A percentile compares a stretch with the other conserved stretches of the same genome.
Conservation (phyloP, 2,888 invertebrate genomes). For the Pheosia tremula region DNA sequence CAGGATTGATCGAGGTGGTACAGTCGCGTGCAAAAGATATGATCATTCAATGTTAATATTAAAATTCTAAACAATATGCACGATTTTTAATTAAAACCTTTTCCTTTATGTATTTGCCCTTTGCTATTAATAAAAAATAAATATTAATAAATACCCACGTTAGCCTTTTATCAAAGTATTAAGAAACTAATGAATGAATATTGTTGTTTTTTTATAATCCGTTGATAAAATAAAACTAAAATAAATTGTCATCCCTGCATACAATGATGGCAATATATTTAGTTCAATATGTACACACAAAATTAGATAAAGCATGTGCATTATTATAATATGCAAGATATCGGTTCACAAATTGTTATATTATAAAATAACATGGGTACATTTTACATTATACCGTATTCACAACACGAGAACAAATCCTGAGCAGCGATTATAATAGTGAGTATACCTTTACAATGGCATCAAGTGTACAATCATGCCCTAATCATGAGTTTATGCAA, state of each 20-base stretch:
- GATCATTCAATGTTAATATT: background rate
- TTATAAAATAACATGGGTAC: background rate
- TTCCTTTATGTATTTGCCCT: too few species aligned
- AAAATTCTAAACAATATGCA: background rate
- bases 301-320: too few species aligned
- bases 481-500: background rate
- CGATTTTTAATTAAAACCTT: background rate
- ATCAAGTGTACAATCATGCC: background rate
- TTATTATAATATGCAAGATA: background rate
- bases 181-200: too few species aligned
- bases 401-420: constrained; percentile 26
- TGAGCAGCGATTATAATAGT: constrained; percentile 1
- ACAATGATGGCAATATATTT: too few species aligned
- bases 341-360: background rate
- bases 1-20: constrained; percentile 9
- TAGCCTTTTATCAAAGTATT: too few species aligned
- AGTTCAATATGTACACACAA: too few species aligned
- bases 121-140: too few species aligned
- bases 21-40: constrained; percentile 4
- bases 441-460: background rate
- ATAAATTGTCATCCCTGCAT: too few species aligned
- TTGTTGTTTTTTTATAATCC: too few species aligned
- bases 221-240: too few species aligned
- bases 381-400: constrained; percentile 9
- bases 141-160: too few species aligned